These are phyloP conservation scores for Phycodurus eques DNA, from an alignment of 2,113 vertebrate species.

Conservation along the genomic window DNA sequence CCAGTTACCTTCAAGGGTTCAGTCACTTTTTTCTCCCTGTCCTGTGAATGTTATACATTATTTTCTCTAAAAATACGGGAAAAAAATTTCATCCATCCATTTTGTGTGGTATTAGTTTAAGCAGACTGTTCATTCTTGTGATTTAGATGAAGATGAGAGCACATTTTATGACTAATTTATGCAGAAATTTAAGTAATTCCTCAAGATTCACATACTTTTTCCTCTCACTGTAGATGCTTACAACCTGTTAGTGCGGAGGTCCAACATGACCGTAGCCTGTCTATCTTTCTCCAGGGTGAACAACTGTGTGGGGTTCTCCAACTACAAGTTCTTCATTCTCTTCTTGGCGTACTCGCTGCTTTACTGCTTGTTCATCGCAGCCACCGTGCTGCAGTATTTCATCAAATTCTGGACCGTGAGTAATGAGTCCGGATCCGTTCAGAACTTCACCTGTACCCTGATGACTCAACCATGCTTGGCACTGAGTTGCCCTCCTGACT, in stretches of 20 bases:
- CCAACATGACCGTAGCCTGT: constrained; percentile 9
- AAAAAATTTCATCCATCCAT: no score
- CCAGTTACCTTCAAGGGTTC: no score
- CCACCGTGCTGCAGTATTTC: constrained; percentile 95
- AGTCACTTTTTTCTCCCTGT: no score
- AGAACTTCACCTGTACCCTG: constrained; percentile 1
- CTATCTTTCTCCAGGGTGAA: constrained; percentile 69
- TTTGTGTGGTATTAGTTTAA: no score
- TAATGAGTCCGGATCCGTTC: constrained; percentile 35
- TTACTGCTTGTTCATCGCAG: constrained; percentile 92
- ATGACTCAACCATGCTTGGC: constrained; percentile 30
- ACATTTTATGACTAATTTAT: no score
- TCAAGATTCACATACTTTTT: no score
- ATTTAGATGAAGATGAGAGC: no score
- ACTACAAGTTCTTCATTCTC: constrained; percentile 84
- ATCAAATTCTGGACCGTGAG: constrained; percentile 98
- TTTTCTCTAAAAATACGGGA: no score
- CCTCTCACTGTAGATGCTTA: constrained; percentile 1
- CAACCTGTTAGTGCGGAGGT: not conserved
- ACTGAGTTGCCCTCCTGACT: constrained; percentile 36
- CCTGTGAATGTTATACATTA: no score
- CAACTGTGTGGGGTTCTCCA: constrained; percentile 77
- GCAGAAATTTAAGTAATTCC: no score
- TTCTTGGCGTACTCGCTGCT: constrained; percentile 94
- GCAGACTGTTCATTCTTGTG: no score